Percentiles rank a stretch among this genome's conserved stretches.
phyloP scores from a whole-genome alignment of 2,888 invertebrate species.

The Augochlorella aurata region DNA sequence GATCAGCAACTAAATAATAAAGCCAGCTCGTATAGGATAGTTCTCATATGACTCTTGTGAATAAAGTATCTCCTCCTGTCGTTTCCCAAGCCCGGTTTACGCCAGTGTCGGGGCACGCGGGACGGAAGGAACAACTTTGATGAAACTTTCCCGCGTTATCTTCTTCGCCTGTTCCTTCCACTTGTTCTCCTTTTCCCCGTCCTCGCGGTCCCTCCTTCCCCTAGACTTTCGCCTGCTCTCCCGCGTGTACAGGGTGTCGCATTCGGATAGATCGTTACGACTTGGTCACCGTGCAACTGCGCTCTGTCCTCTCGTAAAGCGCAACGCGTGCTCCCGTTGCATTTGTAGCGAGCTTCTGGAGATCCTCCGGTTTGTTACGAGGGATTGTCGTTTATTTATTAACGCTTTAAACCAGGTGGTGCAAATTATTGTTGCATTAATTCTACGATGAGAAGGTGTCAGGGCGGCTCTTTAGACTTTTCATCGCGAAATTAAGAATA shows the following conservation, averaged over 20 bases:
- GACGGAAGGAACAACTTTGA: slow-evolving; percentile 41
- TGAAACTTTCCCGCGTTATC: slow-evolving; percentile 57
- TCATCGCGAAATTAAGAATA: too few relatives aligned
- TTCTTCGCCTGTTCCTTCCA: slow-evolving; percentile 7
- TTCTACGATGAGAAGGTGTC: too few relatives aligned
- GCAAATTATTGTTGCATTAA: too few relatives aligned
- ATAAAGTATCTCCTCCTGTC: slow-evolving; percentile 72
- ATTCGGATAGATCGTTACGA: too few relatives aligned
- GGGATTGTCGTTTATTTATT: too few relatives aligned
- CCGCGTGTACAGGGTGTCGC: background rate
- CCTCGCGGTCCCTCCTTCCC: slow-evolving; percentile 9
- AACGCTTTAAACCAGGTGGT: too few relatives aligned
- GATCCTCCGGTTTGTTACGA: too few relatives aligned
- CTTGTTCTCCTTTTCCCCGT: background rate
- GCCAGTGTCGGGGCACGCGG: slow-evolving; percentile 19
- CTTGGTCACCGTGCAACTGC: background rate
- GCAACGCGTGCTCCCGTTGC: too few relatives aligned
- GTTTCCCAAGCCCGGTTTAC: slow-evolving; percentile 55
- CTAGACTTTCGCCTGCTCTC: slow-evolving; percentile 13
- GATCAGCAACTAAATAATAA: slow-evolving; percentile 54
- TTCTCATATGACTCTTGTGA: slow-evolving; percentile 60
- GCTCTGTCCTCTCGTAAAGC: too few relatives aligned
- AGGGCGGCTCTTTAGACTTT: too few relatives aligned
- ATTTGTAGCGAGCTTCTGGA: too few relatives aligned
- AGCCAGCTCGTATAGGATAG: slow-evolving; percentile 30